Evolutionary conservation across 2,113 vertebrate species (phyloP).

Genomic region (Bostrychus sinensis): DNA sequence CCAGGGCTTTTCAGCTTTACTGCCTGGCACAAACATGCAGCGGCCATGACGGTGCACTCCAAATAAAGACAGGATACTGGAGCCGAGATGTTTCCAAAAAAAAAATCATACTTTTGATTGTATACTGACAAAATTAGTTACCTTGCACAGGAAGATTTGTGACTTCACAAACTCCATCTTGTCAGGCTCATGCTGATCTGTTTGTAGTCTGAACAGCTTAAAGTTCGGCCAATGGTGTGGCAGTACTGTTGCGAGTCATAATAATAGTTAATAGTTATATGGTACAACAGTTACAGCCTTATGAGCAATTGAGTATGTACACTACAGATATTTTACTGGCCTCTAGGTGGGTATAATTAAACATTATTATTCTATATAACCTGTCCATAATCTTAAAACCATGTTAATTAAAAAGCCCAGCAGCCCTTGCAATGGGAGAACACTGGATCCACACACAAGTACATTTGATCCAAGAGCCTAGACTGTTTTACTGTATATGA

Average conservation of each 20-base stretch:
- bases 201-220: too few relatives aligned
- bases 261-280: too few relatives aligned
- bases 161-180: too few relatives aligned
- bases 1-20: conserved; percentile 31
- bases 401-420: conserved; percentile 12
- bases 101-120: background rate
- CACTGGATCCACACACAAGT: background rate
- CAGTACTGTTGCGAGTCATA: too few relatives aligned
- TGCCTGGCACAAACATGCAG: conserved; percentile 10
- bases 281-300: background rate
- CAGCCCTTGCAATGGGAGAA: background rate
- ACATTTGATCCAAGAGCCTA: conserved; percentile 1
- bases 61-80: background rate
- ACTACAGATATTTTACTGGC: conserved; percentile 3
- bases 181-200: too few relatives aligned
- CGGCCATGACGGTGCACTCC: background rate
- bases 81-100: background rate
- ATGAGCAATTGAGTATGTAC: conserved; percentile 8
- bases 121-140: too few relatives aligned
- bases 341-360: background rate
- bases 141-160: too few relatives aligned
- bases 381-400: background rate
- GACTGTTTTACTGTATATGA: background rate
- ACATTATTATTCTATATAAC: background rate
- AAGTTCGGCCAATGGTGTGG: too few relatives aligned